Conservation (phyloP, 2,113 vertebrate genomes). For the Lamprologus tigripictilis region DNA sequence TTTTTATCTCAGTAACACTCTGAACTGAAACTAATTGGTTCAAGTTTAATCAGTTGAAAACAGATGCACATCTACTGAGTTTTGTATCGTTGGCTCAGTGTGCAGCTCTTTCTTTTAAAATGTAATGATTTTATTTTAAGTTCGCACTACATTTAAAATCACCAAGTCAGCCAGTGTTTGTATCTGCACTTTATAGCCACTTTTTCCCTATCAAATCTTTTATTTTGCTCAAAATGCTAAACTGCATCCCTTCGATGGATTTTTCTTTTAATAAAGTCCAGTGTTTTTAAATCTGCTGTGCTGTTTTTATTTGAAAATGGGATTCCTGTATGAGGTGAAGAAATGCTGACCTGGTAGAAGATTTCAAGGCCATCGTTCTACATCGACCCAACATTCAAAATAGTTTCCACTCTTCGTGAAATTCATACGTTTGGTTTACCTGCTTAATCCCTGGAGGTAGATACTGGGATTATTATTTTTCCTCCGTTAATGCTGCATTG, state of each 20-base stretch:
- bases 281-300: not conserved
- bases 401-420: accelerated
- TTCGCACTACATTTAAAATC: not conserved
- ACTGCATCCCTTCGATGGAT: not conserved
- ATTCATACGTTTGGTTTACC: not conserved
- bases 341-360: not conserved
- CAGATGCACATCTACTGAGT: not conserved
- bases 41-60: not conserved
- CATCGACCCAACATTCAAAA: not conserved
- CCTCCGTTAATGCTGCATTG: not conserved
- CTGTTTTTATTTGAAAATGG: not conserved
- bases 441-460: not conserved
- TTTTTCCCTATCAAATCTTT: not conserved
- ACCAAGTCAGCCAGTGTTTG: not conserved
- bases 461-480: not conserved
- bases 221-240: not conserved
- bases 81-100: not conserved
- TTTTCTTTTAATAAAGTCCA: slow-evolving; percentile 44
- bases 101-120: not conserved
- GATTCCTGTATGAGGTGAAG: not conserved
- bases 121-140: not conserved
- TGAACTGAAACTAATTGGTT: not conserved
- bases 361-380: not conserved
- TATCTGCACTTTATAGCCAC: slow-evolving; percentile 13
- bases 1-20: accelerated